Base-by-base conservation (phyloP, 2,888 invertebrate genomes). In the Allygus modestus region DNA sequence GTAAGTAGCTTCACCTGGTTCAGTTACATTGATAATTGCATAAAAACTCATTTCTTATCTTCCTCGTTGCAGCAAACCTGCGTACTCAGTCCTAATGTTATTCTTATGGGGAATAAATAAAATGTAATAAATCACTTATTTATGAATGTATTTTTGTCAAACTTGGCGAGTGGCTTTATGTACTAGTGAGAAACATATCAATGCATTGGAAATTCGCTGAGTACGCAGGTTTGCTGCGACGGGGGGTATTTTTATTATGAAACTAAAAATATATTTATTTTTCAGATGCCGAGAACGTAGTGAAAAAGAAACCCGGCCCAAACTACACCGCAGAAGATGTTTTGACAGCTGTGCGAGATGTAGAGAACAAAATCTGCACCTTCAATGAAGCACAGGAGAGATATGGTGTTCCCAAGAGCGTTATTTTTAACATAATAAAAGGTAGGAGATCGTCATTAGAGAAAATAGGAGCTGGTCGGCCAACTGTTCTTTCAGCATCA, bases 381-480 rank as follows among this genome's bases (percentile, higher is more conserved):
- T 81, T 58, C 71, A 20, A 54, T 37, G 58, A 58, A 58, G 81
- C 54, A 58, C 33, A 81, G 54, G 33, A 81, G 33, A 81, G 37
- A 37, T 58, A 58, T 81, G 61, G 58, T 54, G 31, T 81, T 31
- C 81, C 81, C 26, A 81, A 58, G 12, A 81, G 81, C 58, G 81
- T 81, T 31, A 81, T 81, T 81, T 81, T 81, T 23, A 37, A 81
- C 61, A 54, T 28, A 54, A 58, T 81, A 33, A 81, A 81, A 81
- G 81, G 81, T 81, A 81, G 81, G 54, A 81, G 58, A 54, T 31
- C 61, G 12, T 58, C 81, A 28, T 58, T 81, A 26, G 81, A 81
- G 23, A 81, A 81, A 81, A 17, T 58, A 33, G 81, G 81, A 58
- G 58, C 31, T 58, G 81, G 51, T 46, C 33, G 71, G 71, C 33